Conservation (phyloP, 1,140 invertebrate genomes). For the Drosophila persimilis region DNA sequence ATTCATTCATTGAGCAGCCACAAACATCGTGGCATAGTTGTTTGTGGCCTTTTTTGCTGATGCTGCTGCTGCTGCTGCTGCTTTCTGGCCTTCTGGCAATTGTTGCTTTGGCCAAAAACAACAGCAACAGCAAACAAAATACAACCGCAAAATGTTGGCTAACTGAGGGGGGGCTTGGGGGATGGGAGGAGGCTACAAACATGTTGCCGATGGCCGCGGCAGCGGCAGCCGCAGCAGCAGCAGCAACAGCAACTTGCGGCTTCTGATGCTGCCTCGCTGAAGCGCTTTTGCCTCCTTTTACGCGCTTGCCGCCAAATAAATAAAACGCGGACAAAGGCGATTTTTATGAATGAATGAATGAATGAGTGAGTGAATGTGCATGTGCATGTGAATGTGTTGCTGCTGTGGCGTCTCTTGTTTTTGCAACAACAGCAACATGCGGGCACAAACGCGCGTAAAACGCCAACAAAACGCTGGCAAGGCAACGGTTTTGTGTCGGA, state of each 20-base stretch:
- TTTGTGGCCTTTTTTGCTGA: conserved; percentile 38
- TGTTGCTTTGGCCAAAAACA: conserved; percentile 68
- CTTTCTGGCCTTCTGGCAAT: conserved; percentile 56
- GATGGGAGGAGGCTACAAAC: conserved; percentile 22
- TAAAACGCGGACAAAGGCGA: conserved; percentile 66
- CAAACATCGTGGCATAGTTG: conserved; percentile 42
- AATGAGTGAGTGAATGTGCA: conserved; percentile 3
- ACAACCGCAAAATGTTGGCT: conserved; percentile 72
- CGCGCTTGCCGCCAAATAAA: conserved; percentile 73
- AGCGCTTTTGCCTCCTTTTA: conserved; percentile 68
- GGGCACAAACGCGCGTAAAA: conserved; percentile 34
- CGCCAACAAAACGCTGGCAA: conserved; percentile 29
- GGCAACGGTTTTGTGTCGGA: conserved; percentile 18
- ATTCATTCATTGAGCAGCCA: conserved; percentile 65
- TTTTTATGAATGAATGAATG: background rate
- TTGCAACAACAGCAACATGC: conserved; percentile 21
- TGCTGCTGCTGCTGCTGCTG: conserved; percentile 4
- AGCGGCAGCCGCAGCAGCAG: conserved; percentile 14
- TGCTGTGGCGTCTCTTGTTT: conserved; percentile 56
- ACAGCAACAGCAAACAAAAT: conserved; percentile 23
- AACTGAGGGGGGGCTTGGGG: conserved; percentile 9
- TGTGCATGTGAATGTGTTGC: conserved; percentile 23
- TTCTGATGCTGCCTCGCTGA: conserved; percentile 25
- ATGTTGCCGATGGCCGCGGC: conserved; percentile 30
- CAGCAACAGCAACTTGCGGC: conserved; percentile 18